Evolutionary conservation across 1,140 invertebrate genomes (phyloP), one percentile per base, ranked within the genome.

Genomic region (Formica exsecta): DNA sequence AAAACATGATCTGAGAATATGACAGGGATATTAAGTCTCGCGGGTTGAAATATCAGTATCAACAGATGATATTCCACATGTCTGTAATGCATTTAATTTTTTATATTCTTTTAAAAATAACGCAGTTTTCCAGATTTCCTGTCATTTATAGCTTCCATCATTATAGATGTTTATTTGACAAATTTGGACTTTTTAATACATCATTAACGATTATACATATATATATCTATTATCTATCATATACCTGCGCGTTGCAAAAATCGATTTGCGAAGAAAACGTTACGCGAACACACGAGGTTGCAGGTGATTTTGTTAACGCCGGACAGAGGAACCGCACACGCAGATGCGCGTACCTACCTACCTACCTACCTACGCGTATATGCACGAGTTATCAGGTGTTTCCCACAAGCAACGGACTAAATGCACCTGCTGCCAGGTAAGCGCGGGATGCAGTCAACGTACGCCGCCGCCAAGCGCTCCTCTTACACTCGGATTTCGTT

Each of bases 361-460:
- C 25, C 25, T 22, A 22, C 25, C 25, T 29, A 66, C 11, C 25
- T 75, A 86, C 48, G 66, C 66, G 66, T 51, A 51, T 19, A 51
- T 25, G 86, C 70, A 29, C 76, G 86, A 84, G 86, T 90, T 90
- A 90, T 90, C 89, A 90, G 89, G 83, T 87, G 89, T 90, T 90
- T 90, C 83, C 81, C 86, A 88, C 86, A 85, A 66, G 86, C 89
- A 90, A 90, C 89, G 88, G 88, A 87, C 89, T 86, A 71, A 81
- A 77, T 90, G 88, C 89, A 90, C 89, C 89, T 90, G 89, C 89
- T 90, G 85, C 86, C 44, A 54, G 86, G 48, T 85, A 90, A 83
- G 57, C 88, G 89, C 51, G 57, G 59, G 73, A 81, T 74, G 66
- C 71, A 90, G 89, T 89, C 89, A 90, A 90, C 74, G 89, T 79